phyloP scores from a whole-genome alignment of 2,113 vertebrate genomes.

The Leptocoma aspasia region DNA sequence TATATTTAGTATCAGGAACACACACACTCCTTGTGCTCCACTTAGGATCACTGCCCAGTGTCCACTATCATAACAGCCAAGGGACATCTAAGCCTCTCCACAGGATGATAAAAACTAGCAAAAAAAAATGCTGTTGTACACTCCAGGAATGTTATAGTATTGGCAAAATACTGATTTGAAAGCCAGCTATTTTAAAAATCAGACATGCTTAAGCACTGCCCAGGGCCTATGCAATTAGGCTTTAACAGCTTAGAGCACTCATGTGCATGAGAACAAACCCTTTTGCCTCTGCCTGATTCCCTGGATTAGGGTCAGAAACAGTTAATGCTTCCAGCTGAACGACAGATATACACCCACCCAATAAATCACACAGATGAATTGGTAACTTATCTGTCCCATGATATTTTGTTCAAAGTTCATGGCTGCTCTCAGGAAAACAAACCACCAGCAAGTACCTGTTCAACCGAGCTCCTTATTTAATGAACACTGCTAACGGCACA shows the following conservation, averaged over 20 bases:
- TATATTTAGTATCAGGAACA: background rate
- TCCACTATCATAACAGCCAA: background rate
- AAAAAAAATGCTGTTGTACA: background rate
- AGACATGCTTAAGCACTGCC: background rate
- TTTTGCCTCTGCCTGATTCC: background rate
- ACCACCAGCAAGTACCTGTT: background rate
- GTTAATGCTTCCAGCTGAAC: background rate
- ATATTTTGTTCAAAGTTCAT: background rate
- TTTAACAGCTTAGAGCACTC: background rate
- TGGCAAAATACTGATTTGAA: background rate
- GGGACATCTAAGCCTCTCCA: background rate
- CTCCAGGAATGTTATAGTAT: background rate
- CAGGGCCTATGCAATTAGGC: background rate
- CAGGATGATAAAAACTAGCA: background rate
- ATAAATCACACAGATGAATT: background rate
- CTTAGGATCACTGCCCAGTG: background rate
- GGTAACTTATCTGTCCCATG: background rate
- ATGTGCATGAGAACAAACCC: background rate
- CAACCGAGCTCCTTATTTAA: background rate
- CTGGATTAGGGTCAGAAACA: background rate
- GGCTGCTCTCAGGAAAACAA: background rate
- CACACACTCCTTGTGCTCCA: background rate
- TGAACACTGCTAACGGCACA: background rate
- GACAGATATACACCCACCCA: fast-evolving
- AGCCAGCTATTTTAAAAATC: background rate